phyloP scores from a whole-genome alignment of 2,888 invertebrate species.

The Lypha dubia region DNA sequence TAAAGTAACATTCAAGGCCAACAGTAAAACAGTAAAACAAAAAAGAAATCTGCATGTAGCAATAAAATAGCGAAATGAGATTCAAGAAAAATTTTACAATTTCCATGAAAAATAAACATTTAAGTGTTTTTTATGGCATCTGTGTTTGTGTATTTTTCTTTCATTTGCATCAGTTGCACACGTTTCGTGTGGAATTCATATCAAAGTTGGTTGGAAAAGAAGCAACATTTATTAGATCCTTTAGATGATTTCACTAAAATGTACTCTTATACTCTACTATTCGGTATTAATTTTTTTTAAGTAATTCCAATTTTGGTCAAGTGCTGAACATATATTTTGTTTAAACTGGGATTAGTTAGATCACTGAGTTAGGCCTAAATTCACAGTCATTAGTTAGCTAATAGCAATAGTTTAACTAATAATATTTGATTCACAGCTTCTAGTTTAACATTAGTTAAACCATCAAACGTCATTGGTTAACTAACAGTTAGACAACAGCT shows the following conservation, averaged over 20 bases:
- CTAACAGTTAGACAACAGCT: no score
- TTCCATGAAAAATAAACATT: conserved; percentile 22
- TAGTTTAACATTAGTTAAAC: no score
- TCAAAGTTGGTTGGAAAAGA: not conserved
- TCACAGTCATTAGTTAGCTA: no score
- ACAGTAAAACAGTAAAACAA: conserved; percentile 44
- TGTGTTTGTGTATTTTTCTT: conserved; percentile 42
- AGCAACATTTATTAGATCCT: not conserved
- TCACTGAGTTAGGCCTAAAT: no score
- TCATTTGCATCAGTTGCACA: conserved; percentile 6
- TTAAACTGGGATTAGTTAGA: no score
- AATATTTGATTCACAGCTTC: no score
- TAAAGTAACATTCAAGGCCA: conserved; percentile 67
- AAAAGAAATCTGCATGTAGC: not conserved
- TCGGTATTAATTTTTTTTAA: no score
- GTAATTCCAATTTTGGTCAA: no score
- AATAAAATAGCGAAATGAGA: conserved; percentile 40
- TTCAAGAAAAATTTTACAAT: conserved; percentile 12
- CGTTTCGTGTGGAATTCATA: not conserved
- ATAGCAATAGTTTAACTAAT: no score
- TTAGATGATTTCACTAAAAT: not conserved
- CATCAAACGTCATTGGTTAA: no score
- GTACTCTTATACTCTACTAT: no score
- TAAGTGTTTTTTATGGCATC: conserved; percentile 45
- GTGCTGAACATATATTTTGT: no score